Base-by-base conservation (phyloP, 1,140 invertebrate species). In the Heliothis subflexa region DNA sequence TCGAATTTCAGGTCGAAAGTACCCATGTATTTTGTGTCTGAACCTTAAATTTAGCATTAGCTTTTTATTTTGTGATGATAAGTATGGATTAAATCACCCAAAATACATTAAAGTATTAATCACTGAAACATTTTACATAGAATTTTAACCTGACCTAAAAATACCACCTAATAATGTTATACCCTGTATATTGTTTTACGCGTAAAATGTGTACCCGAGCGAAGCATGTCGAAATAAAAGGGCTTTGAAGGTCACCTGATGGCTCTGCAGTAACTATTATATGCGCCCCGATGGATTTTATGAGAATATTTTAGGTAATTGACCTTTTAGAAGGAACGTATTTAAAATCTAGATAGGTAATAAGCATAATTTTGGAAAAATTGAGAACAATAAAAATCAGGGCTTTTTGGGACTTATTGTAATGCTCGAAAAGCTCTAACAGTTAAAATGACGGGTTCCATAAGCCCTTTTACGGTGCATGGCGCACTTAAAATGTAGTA, bases 211-310 rank as follows among this genome's bases (percentile, higher is more conserved):
- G 72, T 59, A 50, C 45, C 61, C 62, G 54, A 81, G 71, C 78
- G 82, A 79, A 64, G 16, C 62, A 75, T 50, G 78, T 80, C 76
- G 78, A 84, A 84, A 84, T 84, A 84, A 82, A 84, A 81, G 79
- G 79, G 81, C 47, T 47, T 49, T 50, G 82, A 83, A 81, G 79
- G 78, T 83, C 72, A 59, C 9, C 40, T 14, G n/a, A 2, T 45
- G 33, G 40, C 45, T 45, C n/a, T 64, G 61, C 61, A 64, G 16
- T 64, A 64, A 57, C 70, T 72, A 57, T 72, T 12, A 18, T 55
- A 57, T 72, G 70, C n/a, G 54, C 61, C 7, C 10, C 61, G 61
- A 18, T 64, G 61, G 40, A 12, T 64, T 64, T 64, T 64, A 40
- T 47, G 33, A 64, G 61, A 47, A 64, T 64, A 62, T 64, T 64